These are phyloP conservation scores for Atta cephalotes DNA, from an alignment of 1,140 invertebrate species.

Conservation along the genomic window DNA sequence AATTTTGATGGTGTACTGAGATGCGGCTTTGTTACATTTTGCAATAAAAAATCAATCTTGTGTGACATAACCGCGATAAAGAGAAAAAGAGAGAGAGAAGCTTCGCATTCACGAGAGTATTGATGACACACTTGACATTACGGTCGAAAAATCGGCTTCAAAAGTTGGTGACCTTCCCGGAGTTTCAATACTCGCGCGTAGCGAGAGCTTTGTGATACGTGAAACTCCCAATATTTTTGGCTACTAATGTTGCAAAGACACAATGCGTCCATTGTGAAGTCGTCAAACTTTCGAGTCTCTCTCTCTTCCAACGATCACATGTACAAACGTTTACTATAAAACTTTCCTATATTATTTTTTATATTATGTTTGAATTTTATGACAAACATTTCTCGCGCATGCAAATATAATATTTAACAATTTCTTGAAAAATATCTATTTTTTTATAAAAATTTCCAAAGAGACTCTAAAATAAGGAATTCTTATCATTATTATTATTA, in stretches of 20 bases:
- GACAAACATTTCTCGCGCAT: background rate
- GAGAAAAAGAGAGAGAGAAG: background rate
- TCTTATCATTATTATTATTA: background rate
- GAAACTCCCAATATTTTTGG: slow-evolving; percentile 49
- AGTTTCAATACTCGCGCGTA: slow-evolving; percentile 5
- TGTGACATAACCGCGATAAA: background rate
- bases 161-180: slow-evolving; percentile 10
- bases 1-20: background rate
- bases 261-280: slow-evolving; percentile 50
- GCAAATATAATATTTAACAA: background rate
- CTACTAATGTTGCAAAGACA: slow-evolving; percentile 55
- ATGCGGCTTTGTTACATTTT: slow-evolving; percentile 44
- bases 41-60: slow-evolving; percentile 37
- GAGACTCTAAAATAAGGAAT: background rate
- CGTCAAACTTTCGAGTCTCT: slow-evolving; percentile 42
- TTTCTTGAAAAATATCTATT: slow-evolving; percentile 2
- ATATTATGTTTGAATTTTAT: slow-evolving; percentile 17
- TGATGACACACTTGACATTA: slow-evolving; percentile 49
- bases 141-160: slow-evolving; percentile 46
- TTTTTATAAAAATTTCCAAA: background rate
- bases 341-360: slow-evolving; percentile 10
- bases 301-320: slow-evolving; percentile 34
- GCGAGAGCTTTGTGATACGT: slow-evolving; percentile 40
- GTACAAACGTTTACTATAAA: background rate
- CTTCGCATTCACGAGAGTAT: slow-evolving; percentile 30